Evolutionary conservation across 2,113 vertebrate genomes (phyloP), one percentile per base, ranked within the genome.

Genomic region (Stictonetta naevosa): DNA sequence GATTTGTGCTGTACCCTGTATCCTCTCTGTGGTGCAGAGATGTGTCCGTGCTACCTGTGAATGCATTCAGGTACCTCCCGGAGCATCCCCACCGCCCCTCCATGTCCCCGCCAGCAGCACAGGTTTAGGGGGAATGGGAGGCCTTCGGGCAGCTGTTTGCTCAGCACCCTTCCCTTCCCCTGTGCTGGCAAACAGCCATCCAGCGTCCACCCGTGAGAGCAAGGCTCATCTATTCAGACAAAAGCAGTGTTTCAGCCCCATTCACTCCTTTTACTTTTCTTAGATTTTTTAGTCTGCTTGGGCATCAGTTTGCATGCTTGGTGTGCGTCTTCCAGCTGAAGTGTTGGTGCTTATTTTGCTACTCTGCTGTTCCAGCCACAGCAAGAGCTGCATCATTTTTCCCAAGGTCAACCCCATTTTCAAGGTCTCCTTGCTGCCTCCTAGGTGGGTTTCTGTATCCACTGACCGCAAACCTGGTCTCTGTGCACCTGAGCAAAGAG

Each of bases 1-100:
- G 40, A 2, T 3, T 25, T 1, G 16, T 8, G 42, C 22, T 6
- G 6, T 31, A 3, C 6, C 2, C 1, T 16, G 6, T 31, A 3
- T 6, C 2, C 1, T 20, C 10, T 13, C 14, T 6, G 36, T 10
- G 36, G 23, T 4, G 46, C 73, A 42, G 73, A 6, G 63, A 25
- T 8, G 38, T 20, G 15, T 17, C 42, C 11, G 50, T 33, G 73
- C 69, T 42, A 11, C 15, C 16, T n/a, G 4, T 6, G 44, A 46
- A 17, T 4, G 25, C 34, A 5, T 11, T 18, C 2, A 2, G 40
- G 64, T 21, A 31, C 22, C 34, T 36, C 34, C 1, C 1, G 48
- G 29, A 16, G 40, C 58, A 13, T 34, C 19, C 21, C 46, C 10
- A 4, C 42, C 1, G 10, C 36, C 53, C 34, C 36, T 75, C 62